A percentile compares a stretch with the other conserved stretches of the same genome.
These are phyloP conservation scores for Hermatobates lingyangjiaoensis DNA, from an alignment of 1,140 invertebrate species.

Conservation along the genomic window DNA sequence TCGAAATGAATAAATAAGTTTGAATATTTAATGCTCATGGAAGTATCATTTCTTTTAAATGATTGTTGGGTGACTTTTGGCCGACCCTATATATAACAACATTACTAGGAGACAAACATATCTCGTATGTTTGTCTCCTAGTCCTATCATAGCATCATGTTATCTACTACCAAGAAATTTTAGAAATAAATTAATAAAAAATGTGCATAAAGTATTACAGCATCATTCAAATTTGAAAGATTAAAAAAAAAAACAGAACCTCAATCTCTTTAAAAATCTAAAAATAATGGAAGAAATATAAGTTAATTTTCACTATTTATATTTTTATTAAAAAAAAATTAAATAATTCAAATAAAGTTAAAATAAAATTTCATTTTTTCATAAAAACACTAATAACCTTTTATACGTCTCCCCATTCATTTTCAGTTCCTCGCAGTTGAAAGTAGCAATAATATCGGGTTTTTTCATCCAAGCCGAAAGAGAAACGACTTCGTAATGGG, in stretches of 20 bases:
- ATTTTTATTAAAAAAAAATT: conserved; percentile 5
- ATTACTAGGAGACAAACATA: no score
- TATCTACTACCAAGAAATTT: no score
- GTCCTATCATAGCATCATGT: no score
- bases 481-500: conserved; percentile 44
- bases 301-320: background rate
- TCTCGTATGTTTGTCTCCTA: no score
- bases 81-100: no score
- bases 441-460: conserved; percentile 63
- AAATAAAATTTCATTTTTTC: conserved; percentile 8
- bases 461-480: conserved; percentile 62
- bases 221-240: background rate
- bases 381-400: conserved; percentile 28
- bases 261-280: background rate
- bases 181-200: no score
- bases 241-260: background rate
- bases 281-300: background rate
- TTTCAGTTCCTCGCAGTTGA: conserved; percentile 79
- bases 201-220: background rate
- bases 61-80: no score
- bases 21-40: no score
- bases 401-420: conserved; percentile 70
- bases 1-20: no score
- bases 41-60: no score
- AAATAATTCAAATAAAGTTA: background rate